Conservation (phyloP, 2,113 vertebrate species). For the Gobiocypris rarus region DNA sequence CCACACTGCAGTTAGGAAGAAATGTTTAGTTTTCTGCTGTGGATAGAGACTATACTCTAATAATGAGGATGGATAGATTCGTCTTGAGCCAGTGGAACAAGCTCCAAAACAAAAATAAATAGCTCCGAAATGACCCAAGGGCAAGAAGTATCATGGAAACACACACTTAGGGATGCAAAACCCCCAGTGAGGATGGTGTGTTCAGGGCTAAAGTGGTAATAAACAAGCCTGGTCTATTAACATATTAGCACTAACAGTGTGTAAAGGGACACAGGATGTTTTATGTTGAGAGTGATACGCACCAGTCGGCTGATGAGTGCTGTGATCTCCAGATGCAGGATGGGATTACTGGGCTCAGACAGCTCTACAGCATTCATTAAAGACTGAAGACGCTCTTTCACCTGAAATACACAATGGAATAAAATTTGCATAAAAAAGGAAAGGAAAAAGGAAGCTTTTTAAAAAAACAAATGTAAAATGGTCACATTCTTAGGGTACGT, state of each 20-base stretch:
- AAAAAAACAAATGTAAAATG: too few species aligned
- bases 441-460: neutral
- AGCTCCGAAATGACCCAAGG: neutral
- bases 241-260: neutral
- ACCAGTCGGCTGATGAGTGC: constrained; percentile 73
- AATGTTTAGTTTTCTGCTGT: neutral
- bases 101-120: neutral
- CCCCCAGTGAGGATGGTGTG: neutral
- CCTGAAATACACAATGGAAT: constrained; percentile 60
- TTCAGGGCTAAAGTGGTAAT: neutral
- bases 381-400: constrained; percentile 61
- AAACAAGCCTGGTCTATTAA: neutral
- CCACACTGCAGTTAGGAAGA: constrained; percentile 68
- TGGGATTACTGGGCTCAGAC: constrained; percentile 72
- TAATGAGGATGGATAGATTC: neutral
- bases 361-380: constrained; percentile 71
- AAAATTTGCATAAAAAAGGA: neutral
- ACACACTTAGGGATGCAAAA: neutral
- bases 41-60: neutral
- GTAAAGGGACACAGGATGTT: too few species aligned
- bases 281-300: constrained; percentile 39
- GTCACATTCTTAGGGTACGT: neutral
- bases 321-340: constrained; percentile 71
- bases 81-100: neutral
- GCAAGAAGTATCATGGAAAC: neutral